Evolutionary conservation across 2,113 vertebrate species (phyloP), one percentile per base, ranked within the genome.

Genomic region (zebrafish (Danio rerio)): DNA sequence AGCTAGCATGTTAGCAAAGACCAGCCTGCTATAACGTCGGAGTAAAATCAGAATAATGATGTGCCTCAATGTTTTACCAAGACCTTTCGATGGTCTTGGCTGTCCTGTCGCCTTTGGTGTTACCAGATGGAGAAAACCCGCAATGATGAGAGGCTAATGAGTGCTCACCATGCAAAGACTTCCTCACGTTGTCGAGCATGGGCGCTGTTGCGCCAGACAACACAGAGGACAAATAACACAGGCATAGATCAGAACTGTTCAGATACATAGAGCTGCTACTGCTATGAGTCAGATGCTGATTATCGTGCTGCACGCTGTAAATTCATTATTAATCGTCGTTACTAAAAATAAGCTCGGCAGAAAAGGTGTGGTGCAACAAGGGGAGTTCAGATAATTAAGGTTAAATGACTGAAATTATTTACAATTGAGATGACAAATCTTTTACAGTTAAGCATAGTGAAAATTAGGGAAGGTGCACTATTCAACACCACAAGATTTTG

Each of bases 121-220:
- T 31, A 11, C 45, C 13, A 43, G 13, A 20, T 9, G 20, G 49
- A 79, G 20, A 18, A 50, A 66, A 43, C 11, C 18, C 20, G 43
- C 13, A 50, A 50, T 50, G 74, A 63, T 77, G 47, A 61, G 43
- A 42, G 52, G 21, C 52, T 55, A 74, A 82, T 73, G 80, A 56
- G 75, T 61, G 61, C 47, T 18, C 21, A 16, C 21, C 12, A 49
- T 40, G 42, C 42, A 50, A 50, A 68, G n/a, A 78, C 66, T 73
- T 71, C 45, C 83, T 87, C 88, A 87, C 85, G 82, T 81, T 82
- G 85, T 84, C 77, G 47, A 72, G 82, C 86, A 81, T 80, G 82
- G 52, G 82, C 62, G 7, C 52, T 65, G 75, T 49, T 18, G 18
- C 20, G 10, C 11, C 50, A 49, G 8, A 59, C 42, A 61, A 53